Evolutionary conservation across 2,113 vertebrate species (phyloP).

Genomic region (Mionectes macconnelli): DNA sequence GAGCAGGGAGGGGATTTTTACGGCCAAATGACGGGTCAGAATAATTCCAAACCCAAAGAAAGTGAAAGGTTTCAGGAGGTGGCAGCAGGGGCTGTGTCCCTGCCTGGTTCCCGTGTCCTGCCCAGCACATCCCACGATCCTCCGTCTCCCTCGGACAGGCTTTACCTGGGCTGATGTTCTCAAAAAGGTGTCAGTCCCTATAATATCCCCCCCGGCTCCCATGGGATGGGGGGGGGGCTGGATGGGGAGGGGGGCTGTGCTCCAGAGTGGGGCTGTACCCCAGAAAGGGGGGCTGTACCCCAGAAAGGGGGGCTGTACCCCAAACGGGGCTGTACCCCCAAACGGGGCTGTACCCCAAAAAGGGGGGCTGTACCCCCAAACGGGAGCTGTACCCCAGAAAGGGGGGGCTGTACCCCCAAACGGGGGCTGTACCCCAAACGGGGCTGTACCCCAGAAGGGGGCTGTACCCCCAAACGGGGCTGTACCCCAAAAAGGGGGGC

Average conservation of each 20-base stretch:
- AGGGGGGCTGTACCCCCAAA: not conserved
- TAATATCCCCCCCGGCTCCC: fast-evolving
- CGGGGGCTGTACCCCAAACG: fast-evolving
- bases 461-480: not conserved
- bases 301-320: not conserved
- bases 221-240: fast-evolving
- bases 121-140: not conserved
- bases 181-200: not conserved
- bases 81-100: not conserved
- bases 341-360: fast-evolving
- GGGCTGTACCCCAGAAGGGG: not conserved
- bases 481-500: not conserved
- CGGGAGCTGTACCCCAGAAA: fast-evolving
- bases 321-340: fast-evolving
- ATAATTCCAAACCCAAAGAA: not conserved
- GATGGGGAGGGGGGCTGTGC: not conserved
- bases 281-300: not conserved
- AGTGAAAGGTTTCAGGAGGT: not conserved
- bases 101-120: not conserved
- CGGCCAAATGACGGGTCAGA: not conserved
- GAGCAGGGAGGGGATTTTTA: fast-evolving
- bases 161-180: not conserved
- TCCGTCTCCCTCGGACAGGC: not conserved
- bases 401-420: not conserved
- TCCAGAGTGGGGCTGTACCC: not conserved